These are phyloP conservation scores for Dusona sp. DNA, from an alignment of 2,888 invertebrate genomes.

Conservation along the genomic window DNA sequence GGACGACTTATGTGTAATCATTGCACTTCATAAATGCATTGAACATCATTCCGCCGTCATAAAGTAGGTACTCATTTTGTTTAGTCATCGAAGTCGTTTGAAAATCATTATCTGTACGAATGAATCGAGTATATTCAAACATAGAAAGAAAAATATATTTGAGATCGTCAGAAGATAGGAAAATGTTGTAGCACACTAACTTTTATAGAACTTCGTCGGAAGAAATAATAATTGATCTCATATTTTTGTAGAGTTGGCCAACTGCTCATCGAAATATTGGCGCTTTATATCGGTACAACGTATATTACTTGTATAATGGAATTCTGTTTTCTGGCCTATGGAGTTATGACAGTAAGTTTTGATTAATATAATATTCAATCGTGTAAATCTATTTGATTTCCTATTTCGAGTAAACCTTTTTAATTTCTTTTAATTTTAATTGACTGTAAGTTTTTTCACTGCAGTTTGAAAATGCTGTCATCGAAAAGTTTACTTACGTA, in stretches of 20 bases:
- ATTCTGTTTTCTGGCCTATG: conserved; percentile 74
- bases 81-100: not conserved
- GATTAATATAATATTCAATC: not conserved
- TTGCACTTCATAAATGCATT: conserved; percentile 53
- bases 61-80: conserved; percentile 31
- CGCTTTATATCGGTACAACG: conserved; percentile 69
- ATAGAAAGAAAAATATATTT: no score
- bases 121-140: not conserved
- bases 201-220: not conserved
- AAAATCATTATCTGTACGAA: no score
- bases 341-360: conserved; percentile 71
- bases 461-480: conserved; percentile 36
- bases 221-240: not conserved
- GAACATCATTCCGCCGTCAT: conserved; percentile 50
- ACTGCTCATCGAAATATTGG: conserved; percentile 68
- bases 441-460: not conserved
- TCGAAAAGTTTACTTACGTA: conserved; percentile 54
- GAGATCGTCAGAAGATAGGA: not conserved
- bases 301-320: conserved; percentile 74
- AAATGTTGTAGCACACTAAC: not conserved
- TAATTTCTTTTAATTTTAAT: no score
- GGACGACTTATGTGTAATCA: conserved; percentile 32
- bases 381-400: not conserved
- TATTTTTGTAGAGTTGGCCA: conserved; percentile 51
- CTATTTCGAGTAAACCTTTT: not conserved